Base-by-base conservation (phyloP, 2,888 invertebrate species). In the Cabera pusaria region DNA sequence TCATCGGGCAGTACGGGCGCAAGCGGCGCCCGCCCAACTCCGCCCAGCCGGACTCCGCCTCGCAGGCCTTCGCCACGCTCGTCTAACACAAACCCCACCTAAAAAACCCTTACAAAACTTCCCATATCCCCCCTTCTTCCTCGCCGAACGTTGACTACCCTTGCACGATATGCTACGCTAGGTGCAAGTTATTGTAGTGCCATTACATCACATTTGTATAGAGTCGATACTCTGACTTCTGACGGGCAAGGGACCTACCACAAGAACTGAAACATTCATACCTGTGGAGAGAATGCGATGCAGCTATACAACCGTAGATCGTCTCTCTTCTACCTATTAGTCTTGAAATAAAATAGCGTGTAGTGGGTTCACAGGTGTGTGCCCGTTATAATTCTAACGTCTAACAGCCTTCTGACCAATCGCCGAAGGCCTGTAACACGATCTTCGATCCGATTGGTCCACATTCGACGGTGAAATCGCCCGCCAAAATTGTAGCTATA, bases 1-100 rank as follows among this genome's bases (percentile, higher is more conserved):
- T 99, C 92, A 99, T 99, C 90, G 98, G 98, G 64, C 96, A 96
- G 88, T 97, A 97, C 90, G 96, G 96, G 67, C 93, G 95, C 74
- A 95, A 96, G 87, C 92, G 94, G 52, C 93, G 87, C 39, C 80
- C 86, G 8, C 80, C 85, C 27, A 46, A 83, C 36, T 52, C 81
- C 55, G 65, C 91, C 62, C 93, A 91, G 61, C 90, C 92, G 44
- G 95, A 95, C 86, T 93, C 94, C 53, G 94, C 95, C 63, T 94
- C 95, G 56, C 95, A 95, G 84, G 95, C 94, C 77, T 95, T 96
- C 91, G 95, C 96, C 64, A 96, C 96, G 64, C 92, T 94, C 85
- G 94, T 95, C 72, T 95, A 91, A 90, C 20, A 7, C 18, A 11
- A 48, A 17, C 33, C 52, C 43, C 48, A 52, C 35, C 36, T n/a